Percentiles rank a stretch among this genome's conserved stretches.
Conservation (phyloP, 2,113 vertebrate genomes). For the Tachysurus vachellii region DNA sequence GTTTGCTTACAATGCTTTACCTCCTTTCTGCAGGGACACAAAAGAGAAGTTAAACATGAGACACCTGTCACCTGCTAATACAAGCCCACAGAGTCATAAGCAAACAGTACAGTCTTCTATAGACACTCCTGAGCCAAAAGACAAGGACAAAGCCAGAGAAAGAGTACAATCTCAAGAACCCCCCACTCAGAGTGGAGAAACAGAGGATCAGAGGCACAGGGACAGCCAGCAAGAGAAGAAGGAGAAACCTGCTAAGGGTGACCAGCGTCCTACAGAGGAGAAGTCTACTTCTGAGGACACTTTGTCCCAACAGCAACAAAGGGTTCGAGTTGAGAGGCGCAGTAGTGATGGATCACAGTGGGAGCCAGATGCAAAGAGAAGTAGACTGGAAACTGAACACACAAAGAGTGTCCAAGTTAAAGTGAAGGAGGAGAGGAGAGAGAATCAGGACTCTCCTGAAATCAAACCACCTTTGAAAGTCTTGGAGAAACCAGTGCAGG, state of each 20-base stretch:
- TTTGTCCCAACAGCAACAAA: constrained; percentile 65
- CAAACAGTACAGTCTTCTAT: constrained; percentile 32
- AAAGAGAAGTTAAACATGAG: constrained; percentile 47
- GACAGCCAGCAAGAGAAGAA: constrained; percentile 45
- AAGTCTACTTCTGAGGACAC: constrained; percentile 74
- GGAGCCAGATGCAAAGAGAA: constrained; percentile 74
- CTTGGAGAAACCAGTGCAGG: constrained; percentile 62
- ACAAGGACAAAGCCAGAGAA: constrained; percentile 24
- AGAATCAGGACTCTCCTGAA: constrained; percentile 71
- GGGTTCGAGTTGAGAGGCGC: constrained; percentile 63
- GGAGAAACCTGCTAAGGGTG: constrained; percentile 32
- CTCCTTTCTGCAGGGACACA: constrained; percentile 37
- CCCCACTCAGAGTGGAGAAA: constrained; percentile 16
- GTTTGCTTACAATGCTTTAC: constrained; percentile 11
- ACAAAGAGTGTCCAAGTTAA: constrained; percentile 65
- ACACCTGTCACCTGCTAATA: constrained; percentile 35
- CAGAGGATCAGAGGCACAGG: constrained; percentile 38
- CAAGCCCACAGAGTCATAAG: constrained; percentile 32
- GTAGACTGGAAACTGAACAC: constrained; percentile 62
- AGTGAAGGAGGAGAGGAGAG: constrained; percentile 78
- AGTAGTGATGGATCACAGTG: constrained; percentile 74
- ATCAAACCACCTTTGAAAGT: constrained; percentile 65
- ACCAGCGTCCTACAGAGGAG: constrained; percentile 63
- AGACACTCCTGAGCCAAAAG: constrained; percentile 40
- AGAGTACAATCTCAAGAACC: constrained; percentile 33